Conservation (phyloP, 2,113 vertebrate species). For the Accipiter virgatus region DNA sequence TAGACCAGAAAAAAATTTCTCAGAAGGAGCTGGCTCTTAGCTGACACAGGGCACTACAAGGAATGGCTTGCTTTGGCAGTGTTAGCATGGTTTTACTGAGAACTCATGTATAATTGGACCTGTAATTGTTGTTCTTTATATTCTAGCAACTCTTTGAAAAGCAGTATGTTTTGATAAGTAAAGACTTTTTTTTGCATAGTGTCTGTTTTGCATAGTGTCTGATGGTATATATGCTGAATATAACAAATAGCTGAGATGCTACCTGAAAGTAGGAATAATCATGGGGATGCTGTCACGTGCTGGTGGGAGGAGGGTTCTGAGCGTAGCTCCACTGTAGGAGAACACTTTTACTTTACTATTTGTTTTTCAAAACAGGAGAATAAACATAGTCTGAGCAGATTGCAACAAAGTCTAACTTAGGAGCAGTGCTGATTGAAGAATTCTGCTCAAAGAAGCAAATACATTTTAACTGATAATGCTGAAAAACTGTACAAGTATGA, state of each 20-base stretch:
- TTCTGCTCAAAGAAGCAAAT: neutral
- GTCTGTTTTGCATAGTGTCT: neutral
- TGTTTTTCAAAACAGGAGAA: neutral
- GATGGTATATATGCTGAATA: neutral
- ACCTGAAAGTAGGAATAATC: neutral
- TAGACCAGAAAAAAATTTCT: neutral
- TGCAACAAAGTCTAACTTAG: neutral
- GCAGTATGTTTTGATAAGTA: neutral
- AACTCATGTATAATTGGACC: neutral
- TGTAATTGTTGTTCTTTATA: neutral
- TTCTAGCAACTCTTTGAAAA: neutral
- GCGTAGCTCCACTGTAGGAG: neutral
- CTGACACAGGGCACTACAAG: neutral
- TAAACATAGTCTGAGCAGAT: neutral
- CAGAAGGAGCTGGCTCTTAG: neutral
- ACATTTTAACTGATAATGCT: neutral
- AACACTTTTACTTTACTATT: neutral
- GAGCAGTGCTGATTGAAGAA: neutral
- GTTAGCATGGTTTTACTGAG: neutral
- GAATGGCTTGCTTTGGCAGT: neutral
- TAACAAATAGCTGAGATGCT: neutral
- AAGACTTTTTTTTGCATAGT: neutral
- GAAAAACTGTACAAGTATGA: neutral
- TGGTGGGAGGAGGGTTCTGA: neutral
- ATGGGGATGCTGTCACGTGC: neutral